phyloP scores from a whole-genome alignment of 2,888 invertebrate genomes.

The Fabriciana adippe region DNA sequence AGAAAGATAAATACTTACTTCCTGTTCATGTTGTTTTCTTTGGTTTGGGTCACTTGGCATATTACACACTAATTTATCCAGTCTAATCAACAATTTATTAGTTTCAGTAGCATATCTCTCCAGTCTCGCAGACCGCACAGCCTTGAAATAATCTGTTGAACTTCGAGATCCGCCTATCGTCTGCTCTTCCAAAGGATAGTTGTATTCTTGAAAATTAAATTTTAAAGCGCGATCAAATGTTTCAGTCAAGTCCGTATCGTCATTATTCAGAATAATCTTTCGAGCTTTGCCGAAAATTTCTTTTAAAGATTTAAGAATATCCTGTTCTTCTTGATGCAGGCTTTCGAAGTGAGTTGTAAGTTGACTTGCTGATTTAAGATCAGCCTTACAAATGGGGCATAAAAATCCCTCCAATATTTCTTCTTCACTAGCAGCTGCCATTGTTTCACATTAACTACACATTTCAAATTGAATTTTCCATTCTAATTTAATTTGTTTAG shows the following conservation, averaged over 20 bases:
- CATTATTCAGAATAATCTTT: conserved; percentile 91
- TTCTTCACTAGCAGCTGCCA: conserved; percentile 75
- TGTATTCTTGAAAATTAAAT: conserved; percentile 65
- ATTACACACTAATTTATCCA: conserved; percentile 94
- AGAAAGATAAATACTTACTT: conserved; percentile 66
- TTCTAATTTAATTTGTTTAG: conserved; percentile 38
- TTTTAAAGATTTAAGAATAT: conserved; percentile 89
- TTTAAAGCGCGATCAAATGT: conserved; percentile 80
- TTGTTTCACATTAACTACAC: conserved; percentile 45
- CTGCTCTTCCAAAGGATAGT: conserved; percentile 73
- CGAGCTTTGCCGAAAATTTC: conserved; percentile 95
- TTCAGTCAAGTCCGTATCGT: conserved; percentile 85
- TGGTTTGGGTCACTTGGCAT: conserved; percentile 88
- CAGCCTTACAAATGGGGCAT: conserved; percentile 96
- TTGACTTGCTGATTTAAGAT: conserved; percentile 91
- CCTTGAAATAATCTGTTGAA: conserved; percentile 90
- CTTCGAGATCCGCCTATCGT: conserved; percentile 85
- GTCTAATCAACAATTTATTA: conserved; percentile 95
- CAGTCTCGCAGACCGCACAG: conserved; percentile 83
- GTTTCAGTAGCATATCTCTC: conserved; percentile 97
- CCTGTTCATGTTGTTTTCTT: conserved; percentile 88
- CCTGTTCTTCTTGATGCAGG: conserved; percentile 93
- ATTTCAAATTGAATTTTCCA: conserved; percentile 35
- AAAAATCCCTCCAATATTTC: conserved; percentile 95
- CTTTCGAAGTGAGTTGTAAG: conserved; percentile 95